Evolutionary conservation across 2,113 vertebrate species (phyloP).

Genomic region (Odocoileus virginianus): DNA sequence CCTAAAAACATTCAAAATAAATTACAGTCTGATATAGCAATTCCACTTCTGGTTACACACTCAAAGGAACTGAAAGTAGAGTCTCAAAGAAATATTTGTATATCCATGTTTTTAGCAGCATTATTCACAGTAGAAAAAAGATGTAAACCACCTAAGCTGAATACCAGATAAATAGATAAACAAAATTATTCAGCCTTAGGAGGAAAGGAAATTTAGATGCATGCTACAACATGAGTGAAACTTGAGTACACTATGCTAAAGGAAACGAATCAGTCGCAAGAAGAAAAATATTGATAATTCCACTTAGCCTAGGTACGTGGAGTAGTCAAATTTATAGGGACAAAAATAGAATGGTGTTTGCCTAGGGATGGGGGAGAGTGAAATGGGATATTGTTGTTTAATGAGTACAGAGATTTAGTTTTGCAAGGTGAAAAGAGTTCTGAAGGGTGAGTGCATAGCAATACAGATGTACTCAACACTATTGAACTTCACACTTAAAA

Average conservation of each 20-base stretch:
- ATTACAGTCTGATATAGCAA: not conserved
- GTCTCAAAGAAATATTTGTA: not conserved
- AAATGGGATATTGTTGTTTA: not conserved
- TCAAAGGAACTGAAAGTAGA: not conserved
- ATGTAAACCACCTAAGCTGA: not conserved
- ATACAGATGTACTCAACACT: not conserved
- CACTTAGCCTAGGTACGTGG: not conserved
- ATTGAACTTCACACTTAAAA: not conserved
- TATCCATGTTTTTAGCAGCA: not conserved
- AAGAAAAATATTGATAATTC: not conserved
- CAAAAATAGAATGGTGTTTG: not conserved
- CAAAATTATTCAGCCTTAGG: not conserved
- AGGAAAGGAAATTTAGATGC: not conserved
- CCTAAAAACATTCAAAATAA: not conserved
- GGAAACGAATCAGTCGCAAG: not conserved
- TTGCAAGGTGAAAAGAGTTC: not conserved
- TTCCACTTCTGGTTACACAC: not conserved
- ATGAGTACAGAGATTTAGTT: not conserved
- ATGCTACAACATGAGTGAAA: not conserved
- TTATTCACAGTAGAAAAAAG: not conserved
- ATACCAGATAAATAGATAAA: not conserved
- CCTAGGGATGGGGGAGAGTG: not conserved
- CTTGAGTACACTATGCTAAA: not conserved
- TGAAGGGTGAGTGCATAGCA: not conserved
- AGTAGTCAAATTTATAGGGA: not conserved